phyloP scores from a whole-genome alignment of 2,113 vertebrate species.

The Syngnathus typhle region DNA sequence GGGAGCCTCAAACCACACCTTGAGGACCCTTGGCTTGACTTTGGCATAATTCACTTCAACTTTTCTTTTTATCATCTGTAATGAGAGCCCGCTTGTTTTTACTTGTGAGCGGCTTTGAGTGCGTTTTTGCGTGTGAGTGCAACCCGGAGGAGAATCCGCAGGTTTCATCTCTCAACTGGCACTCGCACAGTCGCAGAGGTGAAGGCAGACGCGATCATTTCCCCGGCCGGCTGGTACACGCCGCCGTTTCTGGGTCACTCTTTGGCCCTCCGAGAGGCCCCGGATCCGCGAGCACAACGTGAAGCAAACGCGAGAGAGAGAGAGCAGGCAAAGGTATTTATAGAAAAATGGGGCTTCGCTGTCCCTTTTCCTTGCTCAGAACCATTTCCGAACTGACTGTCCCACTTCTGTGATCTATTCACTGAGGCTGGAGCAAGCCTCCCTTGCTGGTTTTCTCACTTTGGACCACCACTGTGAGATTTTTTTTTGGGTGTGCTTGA shows the following conservation, averaged over 20 bases:
- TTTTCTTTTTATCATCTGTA: neutral
- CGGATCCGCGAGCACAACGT: slow-evolving; percentile 57
- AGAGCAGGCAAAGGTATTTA: slow-evolving; percentile 69
- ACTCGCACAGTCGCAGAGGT: slow-evolving; percentile 34
- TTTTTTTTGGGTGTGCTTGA: neutral
- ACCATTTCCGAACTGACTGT: slow-evolving; percentile 72
- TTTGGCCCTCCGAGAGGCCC: slow-evolving; percentile 67
- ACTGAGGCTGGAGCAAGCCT: slow-evolving; percentile 55
- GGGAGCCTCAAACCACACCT: neutral
- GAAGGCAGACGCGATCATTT: slow-evolving; percentile 57
- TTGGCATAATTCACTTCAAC: neutral
- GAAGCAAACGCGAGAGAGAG: slow-evolving; percentile 38
- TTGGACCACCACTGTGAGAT: slow-evolving; percentile 53
- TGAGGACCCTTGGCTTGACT: neutral
- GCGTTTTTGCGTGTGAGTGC: neutral
- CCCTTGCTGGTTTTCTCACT: slow-evolving; percentile 58
- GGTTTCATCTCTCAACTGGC: slow-evolving; percentile 35
- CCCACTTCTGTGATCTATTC: slow-evolving; percentile 70
- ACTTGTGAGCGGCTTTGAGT: neutral
- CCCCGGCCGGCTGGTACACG: slow-evolving; percentile 61
- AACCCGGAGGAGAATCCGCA: slow-evolving; percentile 49
- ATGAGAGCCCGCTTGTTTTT: neutral
- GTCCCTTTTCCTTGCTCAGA: slow-evolving; percentile 75
- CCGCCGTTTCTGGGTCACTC: slow-evolving; percentile 74
- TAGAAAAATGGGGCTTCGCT: slow-evolving; percentile 79